Evolutionary conservation across 1,140 invertebrate genomes (phyloP).

Genomic region (Drosophila burlai): DNA sequence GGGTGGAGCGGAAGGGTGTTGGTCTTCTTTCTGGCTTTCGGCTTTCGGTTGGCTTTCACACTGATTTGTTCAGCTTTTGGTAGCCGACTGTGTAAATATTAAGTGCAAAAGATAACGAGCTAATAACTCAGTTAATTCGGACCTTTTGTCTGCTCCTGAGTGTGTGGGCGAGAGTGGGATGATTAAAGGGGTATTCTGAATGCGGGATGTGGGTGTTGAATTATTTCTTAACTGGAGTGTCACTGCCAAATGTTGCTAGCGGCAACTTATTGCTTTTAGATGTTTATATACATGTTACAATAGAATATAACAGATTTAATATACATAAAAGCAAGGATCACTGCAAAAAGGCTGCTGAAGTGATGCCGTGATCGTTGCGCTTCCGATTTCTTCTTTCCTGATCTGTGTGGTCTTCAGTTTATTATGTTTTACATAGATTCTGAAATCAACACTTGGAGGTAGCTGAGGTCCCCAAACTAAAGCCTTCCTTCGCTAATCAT

Average conservation of each 20-base stretch:
- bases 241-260: not conserved
- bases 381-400: not conserved
- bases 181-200: not conserved
- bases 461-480: not conserved
- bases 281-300: not conserved
- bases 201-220: not conserved
- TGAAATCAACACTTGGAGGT: not conserved
- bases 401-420: not conserved
- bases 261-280: not conserved
- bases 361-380: not conserved
- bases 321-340: not conserved
- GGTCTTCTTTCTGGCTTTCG: conserved; percentile 16
- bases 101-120: conserved; percentile 78
- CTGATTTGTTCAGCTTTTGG: conserved; percentile 51
- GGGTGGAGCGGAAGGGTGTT: not conserved
- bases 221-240: not conserved
- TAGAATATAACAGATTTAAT: not conserved
- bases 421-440: not conserved
- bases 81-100: conserved; percentile 77
- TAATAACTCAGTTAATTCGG: conserved; percentile 75
- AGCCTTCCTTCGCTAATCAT: not conserved
- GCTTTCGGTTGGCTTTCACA: conserved; percentile 21
- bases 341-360: not conserved
- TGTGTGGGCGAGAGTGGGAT: not conserved
- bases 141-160: conserved; percentile 4